Evolutionary conservation across 2,113 vertebrate genomes (phyloP), one percentile per base, ranked within the genome.

Genomic region (Cryptoleucopteryx plumbea): DNA sequence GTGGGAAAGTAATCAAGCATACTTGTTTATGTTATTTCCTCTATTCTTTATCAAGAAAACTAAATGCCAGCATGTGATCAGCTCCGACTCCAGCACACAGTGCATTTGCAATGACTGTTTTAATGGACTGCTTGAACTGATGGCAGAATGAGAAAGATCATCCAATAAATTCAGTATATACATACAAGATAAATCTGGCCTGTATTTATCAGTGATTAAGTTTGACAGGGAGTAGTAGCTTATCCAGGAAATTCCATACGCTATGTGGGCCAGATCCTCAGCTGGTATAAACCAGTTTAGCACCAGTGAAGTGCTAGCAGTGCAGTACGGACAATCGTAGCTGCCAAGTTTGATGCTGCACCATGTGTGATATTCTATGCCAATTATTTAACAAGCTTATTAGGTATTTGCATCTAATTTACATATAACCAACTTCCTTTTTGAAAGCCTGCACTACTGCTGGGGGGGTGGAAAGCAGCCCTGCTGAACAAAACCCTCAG

Each of bases 21-120:
- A 91, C 95, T 97, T 97, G 94, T 96, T 97, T 97, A 96, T 22
- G 85, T 78, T 96, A 96, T 96, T 98, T 97, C 74, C 91, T 91
- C 93, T 94, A 95, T 97, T 97, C 91, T 96, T 96, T 94, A 92
- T 95, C 90, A 95, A 95, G 96, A 92, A 97, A 97, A 91, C 93
- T 50, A 97, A 93, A 92, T 95, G 82, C 86, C 95, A 96, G 93
- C 95, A 91, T 87, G 94, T 87, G 89, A 96, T 96, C 95, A 95
- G 78, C 88, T 95, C 91, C 88, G 93, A 96, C 94, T 95, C 78
- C 70, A 94, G 80, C 59, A 72, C 47, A 36, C 32, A 88, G 82
- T 78, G 58, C 18, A 1, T 90, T 92, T 82, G 91, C 92, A 94
- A 84, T 3, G n/a, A 75, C 47, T 81, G 48, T 65, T 96, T 83